Evolutionary conservation across 1,140 invertebrate species (phyloP), one percentile per base, ranked within the genome.

Genomic region (Drosophila seguyi): DNA sequence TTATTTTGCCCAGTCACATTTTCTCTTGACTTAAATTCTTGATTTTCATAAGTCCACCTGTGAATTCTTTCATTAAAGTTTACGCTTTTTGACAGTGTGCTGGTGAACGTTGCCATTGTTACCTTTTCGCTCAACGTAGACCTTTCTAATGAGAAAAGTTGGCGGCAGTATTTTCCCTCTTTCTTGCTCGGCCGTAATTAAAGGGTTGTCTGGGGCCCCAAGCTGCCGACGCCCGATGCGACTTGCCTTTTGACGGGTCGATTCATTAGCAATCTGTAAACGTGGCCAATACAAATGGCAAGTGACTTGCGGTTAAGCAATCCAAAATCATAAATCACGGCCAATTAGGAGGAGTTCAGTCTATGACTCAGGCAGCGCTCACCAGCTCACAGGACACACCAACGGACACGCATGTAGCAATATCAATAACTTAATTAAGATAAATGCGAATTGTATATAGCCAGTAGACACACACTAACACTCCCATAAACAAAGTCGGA

Each of bases 401-500:
- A 73, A 62, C 50, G 34, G 56, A 69, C 16, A 68, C n/a, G 22
- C 58, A 38, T 58, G 58, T 61, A 57, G 81, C 71, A 81, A 90
- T 90, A 90, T 90, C 85, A 90, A 90, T 90, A 90, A 90, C 85
- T 81, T 90, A 90, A 90, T 90, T 90, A 90, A 90, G 85, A 90
- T 90, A 90, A 90, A 90, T 90, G 85, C 63, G 78, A 73, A 90
- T 74, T 79, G 85, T 84, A 90, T 90, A 79, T 85, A 90, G 74
- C 67, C 53, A 11, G 58, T 66, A 80, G 81, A 69, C 47, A 55
- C 50, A 48, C 42, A 56, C 55, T 41, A 52, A 56, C 48, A 55
- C 63, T 55, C 45, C 39, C 69, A 61, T 50, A 66, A 29, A 74
- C 53, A 67, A 45, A 69, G 58, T 48, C 62, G 57, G 67, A 52